Base-by-base conservation (phyloP, 2,888 invertebrate species). In the Branchipolynoe longqiensis region DNA sequence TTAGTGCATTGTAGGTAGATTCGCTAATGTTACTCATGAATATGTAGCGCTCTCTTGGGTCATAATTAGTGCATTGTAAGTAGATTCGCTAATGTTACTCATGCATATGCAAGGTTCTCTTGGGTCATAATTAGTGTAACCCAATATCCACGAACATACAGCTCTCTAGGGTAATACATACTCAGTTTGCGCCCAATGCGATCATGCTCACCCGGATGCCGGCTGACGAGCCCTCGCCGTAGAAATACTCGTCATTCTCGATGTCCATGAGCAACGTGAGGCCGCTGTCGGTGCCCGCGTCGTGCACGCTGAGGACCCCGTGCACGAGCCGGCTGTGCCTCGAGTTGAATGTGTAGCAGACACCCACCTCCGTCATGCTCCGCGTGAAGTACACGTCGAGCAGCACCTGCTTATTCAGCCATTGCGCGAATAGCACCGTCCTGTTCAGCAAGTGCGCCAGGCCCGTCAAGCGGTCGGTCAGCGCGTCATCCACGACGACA, bases 261-360 rank as follows among this genome's bases (percentile, higher is more conserved):
- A 84, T 74, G 41, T 84, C 69, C 38, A 84, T 73, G 14, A 69
- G 38, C 14, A 84, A 14, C 3, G 2, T 31, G 31, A 84, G 59
- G 2, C 84, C 84, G 28, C 78, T 54, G 36, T 84, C 84, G 1
- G 74, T 78, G 6, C 84, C 84, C 0, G 84, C 84, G 25, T 84
- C 84, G 22, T 74, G 78, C 14, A 84, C 84, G 2, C 25, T 22
- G 0, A 84, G 59, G 0, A 38, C 78, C 1, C 48, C 48, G 22
- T 74, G 58, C 41, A 18, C 28, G 31, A 12, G 6, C 4, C 59
- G 4, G 18, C 48, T 56, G 18, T 74, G 58, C 22, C 31, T 73
- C 28, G 74, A 74, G 54, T 84, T 84, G 33, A 84, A 84, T 8
- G 84, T 84, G 40, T 78, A 84, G 59, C 84, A 84, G 22, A 84